Base-by-base conservation (phyloP, 92 coral and sea anemone species). In the Plumapathes pennacea region DNA sequence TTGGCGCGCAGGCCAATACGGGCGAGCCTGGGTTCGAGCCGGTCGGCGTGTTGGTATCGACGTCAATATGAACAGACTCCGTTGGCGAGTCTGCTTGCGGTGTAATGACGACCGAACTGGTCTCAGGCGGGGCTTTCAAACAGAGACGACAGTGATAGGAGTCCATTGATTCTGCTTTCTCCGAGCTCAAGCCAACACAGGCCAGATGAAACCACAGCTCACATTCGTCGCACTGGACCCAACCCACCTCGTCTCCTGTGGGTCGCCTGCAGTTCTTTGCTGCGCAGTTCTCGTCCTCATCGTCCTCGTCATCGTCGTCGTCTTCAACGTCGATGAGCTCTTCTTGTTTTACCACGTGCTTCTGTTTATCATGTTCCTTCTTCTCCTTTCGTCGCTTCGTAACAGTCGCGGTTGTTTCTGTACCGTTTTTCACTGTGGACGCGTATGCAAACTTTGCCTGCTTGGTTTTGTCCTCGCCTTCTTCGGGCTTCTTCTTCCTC, bases 191-290 rank as follows among this genome's bases (percentile, higher is more conserved):
- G 14, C 89, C 91, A 4, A 94, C 95, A 39, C 99, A 94, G 0
- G 74, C 65, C 20, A 88, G 61, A 41, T 94, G 99, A 38, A 76
- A 94, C 99, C 99, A 94, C 26, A 59, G 84, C 54, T 94, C 94
- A 60, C 99, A 94, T 36, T 60, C 53, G 42, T 94, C 99, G 32
- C 99, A 94, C 63, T 94, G 99, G 5, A 94, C 96, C 99, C 99
- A 94, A 41, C 89, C 96, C 22, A 94, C 99, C 29, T 94, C 96
- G 30, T 94, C 99, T n/a, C 96, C 96, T 20, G 83, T 51, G 13
- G 99, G 99, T 17, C 85, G 90, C n/a, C 78, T 50, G 52, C 99
- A 94, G 9, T 82, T 50, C 53, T 74, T 67, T 6, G 96, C 90
- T 1, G 90, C 84, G 31, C 99, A 94, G 10, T 85, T 64, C 28